Evolutionary conservation across 2,113 vertebrate genomes (phyloP), one percentile per base, ranked within the genome.

Genomic region (Notiomystis cincta): DNA sequence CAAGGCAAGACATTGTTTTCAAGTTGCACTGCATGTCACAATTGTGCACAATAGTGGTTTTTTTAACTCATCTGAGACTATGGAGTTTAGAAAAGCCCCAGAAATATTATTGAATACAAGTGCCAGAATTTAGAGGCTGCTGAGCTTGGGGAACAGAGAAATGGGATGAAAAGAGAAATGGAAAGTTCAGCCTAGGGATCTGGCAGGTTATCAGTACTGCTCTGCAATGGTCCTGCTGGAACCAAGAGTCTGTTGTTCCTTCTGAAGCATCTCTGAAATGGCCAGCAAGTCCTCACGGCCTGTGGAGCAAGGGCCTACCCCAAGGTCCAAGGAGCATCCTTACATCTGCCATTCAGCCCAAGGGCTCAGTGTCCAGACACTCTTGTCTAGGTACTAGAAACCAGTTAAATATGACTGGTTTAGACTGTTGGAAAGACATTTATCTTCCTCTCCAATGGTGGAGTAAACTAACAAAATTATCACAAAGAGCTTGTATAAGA

Each of bases 21-120:
- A 87, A 80, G 88, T 90, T 96, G 92, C 51, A 40, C 94, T 97
- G 97, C 97, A 82, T 98, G 95, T 94, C 97, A 96, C 97, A 96
- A 53, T 97, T 81, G 81, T 76, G 19, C 77, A 70, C 80, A 94
- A 20, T 84, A 79, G 89, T 93, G 89, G 13, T 35, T 95, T 93
- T 92, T 96, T 96, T 69, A 89, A 96, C 94, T 97, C 78, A 65
- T 92, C 50, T 86, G 84, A 92, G 58, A 47, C 56, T 44, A 15
- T 19, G 31, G 50, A 67, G 65, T 89, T 80, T 80, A 69, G 70
- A 90, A 94, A 95, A 81, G 24, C 51, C 44, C 14, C 30, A 38
- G 56, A 89, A 94, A 88, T 96, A 82, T 72, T 82, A 25, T 12
- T 51, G 87, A 90, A 93, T 86, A 90, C 44, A 80, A 93, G 76